phyloP scores from a whole-genome alignment of 2,888 invertebrate species.

The Andrena marginata region DNA sequence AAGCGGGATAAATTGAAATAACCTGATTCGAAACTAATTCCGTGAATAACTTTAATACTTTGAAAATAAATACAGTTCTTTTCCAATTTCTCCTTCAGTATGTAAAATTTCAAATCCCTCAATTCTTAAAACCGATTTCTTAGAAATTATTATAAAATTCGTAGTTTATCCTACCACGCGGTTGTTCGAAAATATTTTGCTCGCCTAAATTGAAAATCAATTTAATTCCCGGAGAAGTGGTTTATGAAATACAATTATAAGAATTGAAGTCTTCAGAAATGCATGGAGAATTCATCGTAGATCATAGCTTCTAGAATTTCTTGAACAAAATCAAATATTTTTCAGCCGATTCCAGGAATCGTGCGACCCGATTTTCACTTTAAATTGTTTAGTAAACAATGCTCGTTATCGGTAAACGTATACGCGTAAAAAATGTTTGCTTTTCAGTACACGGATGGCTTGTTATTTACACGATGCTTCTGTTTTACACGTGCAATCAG shows the following conservation, averaged over 20 bases:
- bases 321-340: background rate
- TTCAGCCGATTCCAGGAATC: background rate
- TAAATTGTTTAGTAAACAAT: background rate
- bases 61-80: background rate
- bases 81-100: background rate
- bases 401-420: background rate
- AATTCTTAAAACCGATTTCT: background rate
- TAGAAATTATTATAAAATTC: background rate
- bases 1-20: no score
- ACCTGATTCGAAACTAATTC: no score
- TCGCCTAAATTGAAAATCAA: background rate
- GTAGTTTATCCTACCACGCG: background rate
- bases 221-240: background rate
- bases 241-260: background rate
- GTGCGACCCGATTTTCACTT: background rate
- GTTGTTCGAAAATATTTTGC: background rate
- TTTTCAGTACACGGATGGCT: background rate
- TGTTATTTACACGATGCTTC: slow-evolving; percentile 26
- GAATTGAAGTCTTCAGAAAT: background rate
- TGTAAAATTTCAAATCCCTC: background rate
- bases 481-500: background rate
- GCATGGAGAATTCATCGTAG: background rate
- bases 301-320: background rate
- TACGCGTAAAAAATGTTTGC: background rate
- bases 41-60: background rate